phyloP scores from a whole-genome alignment of 1,140 invertebrate species.

The Dreissena polymorpha region DNA sequence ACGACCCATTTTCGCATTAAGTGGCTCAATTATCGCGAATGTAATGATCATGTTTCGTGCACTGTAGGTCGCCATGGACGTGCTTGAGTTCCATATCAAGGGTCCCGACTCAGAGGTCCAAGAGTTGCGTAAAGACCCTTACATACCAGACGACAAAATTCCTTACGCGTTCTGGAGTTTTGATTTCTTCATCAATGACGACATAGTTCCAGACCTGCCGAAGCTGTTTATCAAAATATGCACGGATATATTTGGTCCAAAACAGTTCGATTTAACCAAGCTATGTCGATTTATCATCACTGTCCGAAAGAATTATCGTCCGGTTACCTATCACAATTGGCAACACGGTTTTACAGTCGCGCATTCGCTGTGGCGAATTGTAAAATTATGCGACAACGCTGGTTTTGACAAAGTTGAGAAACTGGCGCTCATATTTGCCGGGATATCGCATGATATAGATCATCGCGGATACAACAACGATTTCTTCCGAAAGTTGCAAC shows the following conservation, averaged over 20 bases:
- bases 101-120: constrained; percentile 58
- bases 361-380: constrained; percentile 71
- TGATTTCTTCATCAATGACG: constrained; percentile 58
- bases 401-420: constrained; percentile 59
- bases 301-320: constrained; percentile 72
- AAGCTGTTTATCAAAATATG: constrained; percentile 62
- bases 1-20: too few relatives aligned
- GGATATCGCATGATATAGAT: constrained; percentile 71
- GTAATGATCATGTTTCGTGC: neutral
- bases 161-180: constrained; percentile 50
- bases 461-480: constrained; percentile 72
- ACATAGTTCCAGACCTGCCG: constrained; percentile 54
- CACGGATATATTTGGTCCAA: constrained; percentile 58
- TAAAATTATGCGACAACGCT: constrained; percentile 28
- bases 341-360: constrained; percentile 71
- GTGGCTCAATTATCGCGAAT: too few relatives aligned
- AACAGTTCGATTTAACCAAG: constrained; percentile 62
- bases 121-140: constrained; percentile 30
- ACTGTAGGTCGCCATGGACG: constrained; percentile 68
- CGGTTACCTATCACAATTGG: constrained; percentile 74
- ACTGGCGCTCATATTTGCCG: constrained; percentile 62
- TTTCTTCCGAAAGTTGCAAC: constrained; percentile 65
- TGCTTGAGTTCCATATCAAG: constrained; percentile 65
- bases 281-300: constrained; percentile 69
- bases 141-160: constrained; percentile 50